Percentiles rank a stretch among this genome's conserved stretches.
Conservation (phyloP, 92 coral and sea anemone species). For the Palythoa heliodiscus region DNA sequence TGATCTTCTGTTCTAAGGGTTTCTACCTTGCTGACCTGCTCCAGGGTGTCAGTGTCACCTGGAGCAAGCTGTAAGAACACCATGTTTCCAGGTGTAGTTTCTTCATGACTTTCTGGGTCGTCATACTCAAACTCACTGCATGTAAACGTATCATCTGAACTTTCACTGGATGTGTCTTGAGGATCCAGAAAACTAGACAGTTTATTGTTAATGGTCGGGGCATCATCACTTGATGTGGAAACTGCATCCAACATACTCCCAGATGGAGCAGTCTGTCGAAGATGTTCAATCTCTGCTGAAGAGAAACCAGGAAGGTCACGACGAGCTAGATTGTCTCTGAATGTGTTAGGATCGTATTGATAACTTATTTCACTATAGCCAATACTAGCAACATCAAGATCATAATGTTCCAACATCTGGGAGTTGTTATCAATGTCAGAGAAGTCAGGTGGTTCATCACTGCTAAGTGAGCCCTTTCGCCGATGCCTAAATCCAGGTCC, state of each 20-base stretch:
- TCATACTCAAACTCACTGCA: slow-evolving; percentile 96
- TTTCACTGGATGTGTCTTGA: slow-evolving; percentile 90
- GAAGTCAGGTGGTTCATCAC: slow-evolving; percentile 86
- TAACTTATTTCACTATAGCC: slow-evolving; percentile 92
- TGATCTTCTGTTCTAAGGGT: slow-evolving; percentile 10
- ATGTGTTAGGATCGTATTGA: slow-evolving; percentile 83
- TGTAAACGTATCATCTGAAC: slow-evolving; percentile 96
- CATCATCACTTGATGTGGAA: slow-evolving; percentile 83
- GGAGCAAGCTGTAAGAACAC: slow-evolving; percentile 70
- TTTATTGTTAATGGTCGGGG: slow-evolving; percentile 72
- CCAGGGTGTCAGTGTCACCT: slow-evolving; percentile 39
- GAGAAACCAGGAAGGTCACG: slow-evolving; percentile 82
- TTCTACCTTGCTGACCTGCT: slow-evolving; percentile 33
- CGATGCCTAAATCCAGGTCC: slow-evolving; percentile 62
- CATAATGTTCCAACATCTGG: slow-evolving; percentile 90
- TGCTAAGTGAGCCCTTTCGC: slow-evolving; percentile 77
- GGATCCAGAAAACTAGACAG: slow-evolving; percentile 82
- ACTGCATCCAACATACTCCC: slow-evolving; percentile 95
- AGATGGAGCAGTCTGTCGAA: slow-evolving; percentile 86
- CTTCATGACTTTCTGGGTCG: slow-evolving; percentile 77
- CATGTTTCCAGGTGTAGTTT: slow-evolving; percentile 68
- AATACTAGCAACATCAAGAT: slow-evolving; percentile 93
- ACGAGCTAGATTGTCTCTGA: slow-evolving; percentile 73
- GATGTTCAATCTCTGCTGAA: slow-evolving; percentile 84
- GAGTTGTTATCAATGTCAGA: slow-evolving; percentile 88